Base-by-base conservation (phyloP, 2,888 invertebrate species). In the Isotomurus palustris region DNA sequence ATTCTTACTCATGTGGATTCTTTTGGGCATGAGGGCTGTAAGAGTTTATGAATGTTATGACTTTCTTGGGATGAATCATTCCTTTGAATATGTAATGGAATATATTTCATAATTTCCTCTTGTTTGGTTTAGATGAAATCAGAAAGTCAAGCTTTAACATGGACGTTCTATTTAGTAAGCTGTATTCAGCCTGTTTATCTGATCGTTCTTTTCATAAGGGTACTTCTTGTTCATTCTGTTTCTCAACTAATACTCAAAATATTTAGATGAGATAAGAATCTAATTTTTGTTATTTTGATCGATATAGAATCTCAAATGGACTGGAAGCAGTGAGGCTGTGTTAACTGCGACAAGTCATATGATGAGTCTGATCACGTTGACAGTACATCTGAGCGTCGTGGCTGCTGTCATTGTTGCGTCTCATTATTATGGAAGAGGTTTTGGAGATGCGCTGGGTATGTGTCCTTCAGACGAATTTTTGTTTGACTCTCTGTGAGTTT, bases 131-230 rank as follows among this genome's bases (percentile, higher is more conserved):
- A 64, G 67, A 63, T 67, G 51, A 41, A 66, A 19, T 56, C 45
- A 2, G 68, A 68, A 50, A 63, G 52, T 50, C 50, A 43, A 10
- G 44, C 55, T 1, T 28, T 68, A 14, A 65, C 65, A 12, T 65
- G 60, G 58, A 45, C 61, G n/a, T 66, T 65, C 36, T 61, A 55
- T 28, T 53, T 43, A n/a, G 54, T 59, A 24, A 62, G 64, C 40
- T 19, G 58, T 10, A 48, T 64, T 32, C 68, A 68, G 41, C 68
- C 68, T 1, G 48, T 53, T 1, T 67, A 65, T 51, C 55, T 68
- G 32, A 40, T 68, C 14, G 56, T 51, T 21, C 58, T 68, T 1
- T 58, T 68, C 25, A 53, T 61, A 5, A 44, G 56, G 51, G 64
- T 66, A 54, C n/a, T n/a, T n/a, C n/a, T n/a, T n/a, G n/a, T n/a